phyloP scores from a whole-genome alignment of 2,113 vertebrate genomes.

The Anarhynchus alexandrinus region DNA sequence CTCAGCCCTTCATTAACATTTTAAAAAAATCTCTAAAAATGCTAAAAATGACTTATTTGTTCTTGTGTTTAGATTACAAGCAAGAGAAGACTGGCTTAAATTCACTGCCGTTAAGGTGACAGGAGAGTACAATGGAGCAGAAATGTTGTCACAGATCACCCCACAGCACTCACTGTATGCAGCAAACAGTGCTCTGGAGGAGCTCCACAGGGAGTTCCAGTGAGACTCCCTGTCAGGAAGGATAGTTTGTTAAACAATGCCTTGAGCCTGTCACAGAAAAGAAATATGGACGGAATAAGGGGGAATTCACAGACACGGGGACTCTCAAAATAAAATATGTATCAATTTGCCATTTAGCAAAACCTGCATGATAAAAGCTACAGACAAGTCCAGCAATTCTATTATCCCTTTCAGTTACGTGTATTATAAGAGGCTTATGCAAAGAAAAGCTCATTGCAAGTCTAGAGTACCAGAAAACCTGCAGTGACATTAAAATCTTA shows the following conservation, averaged over 20 bases:
- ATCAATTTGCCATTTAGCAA: not conserved
- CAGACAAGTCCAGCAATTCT: not conserved
- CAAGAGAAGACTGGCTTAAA: not conserved
- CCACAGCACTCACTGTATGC: not conserved
- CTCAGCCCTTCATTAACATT: not conserved
- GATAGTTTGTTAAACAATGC: not conserved
- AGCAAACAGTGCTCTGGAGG: not conserved
- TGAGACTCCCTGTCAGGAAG: not conserved
- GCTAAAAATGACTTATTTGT: not conserved
- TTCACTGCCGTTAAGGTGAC: not conserved
- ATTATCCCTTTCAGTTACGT: not conserved
- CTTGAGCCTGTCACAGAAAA: not conserved
- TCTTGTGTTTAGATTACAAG: not conserved
- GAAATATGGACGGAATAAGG: not conserved
- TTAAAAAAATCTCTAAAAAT: not conserved
- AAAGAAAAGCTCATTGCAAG: not conserved
- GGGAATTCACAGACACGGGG: not conserved
- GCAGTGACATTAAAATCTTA: not conserved
- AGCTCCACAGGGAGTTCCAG: not conserved
- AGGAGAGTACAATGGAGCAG: not conserved
- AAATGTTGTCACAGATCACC: not conserved
- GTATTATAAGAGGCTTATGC: not conserved
- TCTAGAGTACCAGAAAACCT: not conserved
- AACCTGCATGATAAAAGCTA: not conserved
- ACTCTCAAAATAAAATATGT: not conserved